phyloP scores from a whole-genome alignment of 2,797 vertebrate species.

The Myripristis jacobus region DNA sequence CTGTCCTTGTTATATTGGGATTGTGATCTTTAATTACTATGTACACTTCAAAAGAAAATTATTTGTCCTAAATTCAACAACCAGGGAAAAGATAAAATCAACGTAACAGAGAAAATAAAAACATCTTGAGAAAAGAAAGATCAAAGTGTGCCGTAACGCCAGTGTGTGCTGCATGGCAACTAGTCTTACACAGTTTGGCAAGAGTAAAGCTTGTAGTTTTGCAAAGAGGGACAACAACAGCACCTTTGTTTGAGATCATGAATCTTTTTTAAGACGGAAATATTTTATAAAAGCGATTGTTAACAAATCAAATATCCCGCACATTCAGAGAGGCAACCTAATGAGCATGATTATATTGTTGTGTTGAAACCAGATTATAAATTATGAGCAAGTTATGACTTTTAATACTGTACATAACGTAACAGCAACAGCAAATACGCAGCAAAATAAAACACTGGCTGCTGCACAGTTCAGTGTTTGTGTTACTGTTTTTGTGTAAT shows the following conservation, averaged over 20 bases:
- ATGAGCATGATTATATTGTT: neutral
- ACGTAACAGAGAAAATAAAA: neutral
- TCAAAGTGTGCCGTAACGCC: neutral
- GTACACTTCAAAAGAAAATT: neutral
- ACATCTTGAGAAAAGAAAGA: neutral
- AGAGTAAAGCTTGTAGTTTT: neutral
- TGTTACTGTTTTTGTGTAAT: neutral
- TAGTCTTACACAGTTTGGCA: neutral
- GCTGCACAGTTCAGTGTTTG: neutral
- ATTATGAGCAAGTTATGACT: neutral
- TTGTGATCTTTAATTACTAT: neutral
- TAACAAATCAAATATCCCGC: neutral
- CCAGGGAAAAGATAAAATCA: neutral
- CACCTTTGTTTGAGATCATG: constrained; percentile 18
- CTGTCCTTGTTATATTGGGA: neutral
- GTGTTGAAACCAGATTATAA: neutral
- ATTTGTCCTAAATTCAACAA: neutral
- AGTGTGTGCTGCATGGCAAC: constrained; percentile 34
- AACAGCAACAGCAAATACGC: neutral
- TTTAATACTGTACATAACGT: neutral
- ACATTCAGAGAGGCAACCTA: neutral
- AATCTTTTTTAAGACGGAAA: constrained; percentile 5
- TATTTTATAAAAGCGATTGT: neutral
- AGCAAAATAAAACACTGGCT: too few species aligned
- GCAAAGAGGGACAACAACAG: constrained; percentile 24